These are phyloP conservation scores for Pantherophis alleghaniensis DNA, from an alignment of 2,797 vertebrate genomes.

Conservation along the genomic window DNA sequence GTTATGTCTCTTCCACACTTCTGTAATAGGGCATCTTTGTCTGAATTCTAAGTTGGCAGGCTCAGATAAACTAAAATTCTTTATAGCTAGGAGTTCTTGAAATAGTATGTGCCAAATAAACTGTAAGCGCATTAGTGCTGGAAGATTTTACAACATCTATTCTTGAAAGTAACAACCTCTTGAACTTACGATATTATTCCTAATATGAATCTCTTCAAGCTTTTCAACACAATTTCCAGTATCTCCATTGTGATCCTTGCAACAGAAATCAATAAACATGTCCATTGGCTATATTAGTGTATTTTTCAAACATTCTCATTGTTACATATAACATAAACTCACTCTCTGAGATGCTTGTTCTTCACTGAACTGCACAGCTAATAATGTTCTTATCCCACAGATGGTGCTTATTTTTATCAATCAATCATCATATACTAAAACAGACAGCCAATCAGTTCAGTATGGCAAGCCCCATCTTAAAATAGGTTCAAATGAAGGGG, in stretches of 20 bases:
- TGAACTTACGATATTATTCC: neutral
- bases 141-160: slow-evolving; percentile 27
- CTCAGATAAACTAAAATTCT: neutral
- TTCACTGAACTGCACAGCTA: neutral
- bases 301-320: neutral
- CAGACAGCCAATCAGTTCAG: neutral
- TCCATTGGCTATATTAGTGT: neutral
- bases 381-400: neutral
- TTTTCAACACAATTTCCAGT: neutral
- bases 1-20: neutral
- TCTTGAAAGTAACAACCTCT: neutral
- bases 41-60: neutral
- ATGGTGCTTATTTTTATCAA: neutral
- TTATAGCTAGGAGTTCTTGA: neutral
- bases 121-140: slow-evolving; percentile 24
- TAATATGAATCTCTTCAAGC: neutral
- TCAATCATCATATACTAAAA: neutral
- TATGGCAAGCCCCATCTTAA: neutral
- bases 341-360: neutral
- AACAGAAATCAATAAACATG: neutral
- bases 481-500: neutral
- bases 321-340: neutral
- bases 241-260: neutral
- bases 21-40: neutral
- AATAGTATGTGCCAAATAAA: neutral